phyloP scores from a whole-genome alignment of 2,113 vertebrate species.

The Fulica atra region DNA sequence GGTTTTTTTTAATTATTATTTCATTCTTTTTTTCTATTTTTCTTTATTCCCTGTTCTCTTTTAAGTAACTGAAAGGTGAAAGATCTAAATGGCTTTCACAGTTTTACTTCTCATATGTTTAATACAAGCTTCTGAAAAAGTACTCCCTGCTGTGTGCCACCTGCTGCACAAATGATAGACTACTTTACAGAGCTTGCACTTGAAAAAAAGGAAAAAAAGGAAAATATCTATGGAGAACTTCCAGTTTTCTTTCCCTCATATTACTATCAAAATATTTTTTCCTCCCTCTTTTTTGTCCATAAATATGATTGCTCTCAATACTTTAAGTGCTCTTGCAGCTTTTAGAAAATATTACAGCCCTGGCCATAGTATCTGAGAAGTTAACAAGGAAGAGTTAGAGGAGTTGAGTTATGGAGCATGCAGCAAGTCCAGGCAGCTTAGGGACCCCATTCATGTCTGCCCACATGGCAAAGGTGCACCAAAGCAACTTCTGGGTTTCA shows the following conservation, averaged over 20 bases:
- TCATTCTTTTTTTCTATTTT: background rate
- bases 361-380: background rate
- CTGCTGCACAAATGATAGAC: background rate
- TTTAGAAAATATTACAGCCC: background rate
- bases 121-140: background rate
- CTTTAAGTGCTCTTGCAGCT: background rate
- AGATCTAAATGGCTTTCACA: background rate
- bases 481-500: background rate
- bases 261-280: background rate
- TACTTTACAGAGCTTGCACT: background rate
- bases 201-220: background rate
- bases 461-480: background rate
- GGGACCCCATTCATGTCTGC: background rate
- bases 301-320: background rate
- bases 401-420: background rate
- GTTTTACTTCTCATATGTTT: background rate
- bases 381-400: background rate
- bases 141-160: background rate
- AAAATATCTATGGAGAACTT: background rate
- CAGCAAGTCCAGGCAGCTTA: background rate
- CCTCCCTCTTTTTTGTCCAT: background rate
- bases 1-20: background rate
- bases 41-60: background rate
- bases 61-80: background rate
- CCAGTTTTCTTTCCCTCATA: background rate